phyloP scores from a whole-genome alignment of 2,113 vertebrate species.

The Neodon shergylaensis region DNA sequence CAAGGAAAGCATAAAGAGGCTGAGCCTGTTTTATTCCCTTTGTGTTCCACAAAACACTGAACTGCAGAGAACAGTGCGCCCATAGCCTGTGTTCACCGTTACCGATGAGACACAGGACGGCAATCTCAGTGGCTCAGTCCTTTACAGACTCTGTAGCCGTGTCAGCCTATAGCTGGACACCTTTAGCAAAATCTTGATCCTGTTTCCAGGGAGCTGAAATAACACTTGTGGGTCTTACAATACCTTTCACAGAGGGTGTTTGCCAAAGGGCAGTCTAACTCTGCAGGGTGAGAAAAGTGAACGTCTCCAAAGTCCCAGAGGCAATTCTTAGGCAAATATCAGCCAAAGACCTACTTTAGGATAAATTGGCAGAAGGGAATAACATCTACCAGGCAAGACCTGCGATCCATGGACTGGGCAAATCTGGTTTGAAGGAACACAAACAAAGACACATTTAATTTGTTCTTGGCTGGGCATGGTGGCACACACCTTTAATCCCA shows the following conservation, averaged over 20 bases:
- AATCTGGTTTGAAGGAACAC: conserved; percentile 12
- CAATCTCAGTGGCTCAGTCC: not conserved
- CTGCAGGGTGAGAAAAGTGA: not conserved
- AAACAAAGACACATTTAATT: conserved; percentile 30
- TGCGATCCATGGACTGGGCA: not conserved
- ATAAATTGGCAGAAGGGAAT: not conserved
- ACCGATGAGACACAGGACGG: not conserved
- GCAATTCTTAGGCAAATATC: not conserved
- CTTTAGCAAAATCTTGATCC: not conserved
- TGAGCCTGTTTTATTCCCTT: not conserved
- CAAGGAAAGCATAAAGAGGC: not conserved
- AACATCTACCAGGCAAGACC: not conserved
- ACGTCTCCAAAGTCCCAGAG: not conserved
- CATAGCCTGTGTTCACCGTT: not conserved
- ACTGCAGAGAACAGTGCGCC: not conserved
- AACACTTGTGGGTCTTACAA: not conserved
- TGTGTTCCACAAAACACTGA: not conserved
- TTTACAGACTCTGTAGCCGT: not conserved
- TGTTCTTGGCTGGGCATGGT: not conserved
- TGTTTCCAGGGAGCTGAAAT: conserved; percentile 23
- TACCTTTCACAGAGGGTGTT: not conserved
- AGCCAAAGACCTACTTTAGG: not conserved
- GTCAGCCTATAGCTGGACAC: not conserved
- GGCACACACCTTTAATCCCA: not conserved
- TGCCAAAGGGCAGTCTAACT: not conserved